A percentile compares a stretch with the other conserved stretches of the same genome.
Evolutionary conservation across 1,140 invertebrate species (phyloP).

Genomic region (Pectinophora gossypiella): DNA sequence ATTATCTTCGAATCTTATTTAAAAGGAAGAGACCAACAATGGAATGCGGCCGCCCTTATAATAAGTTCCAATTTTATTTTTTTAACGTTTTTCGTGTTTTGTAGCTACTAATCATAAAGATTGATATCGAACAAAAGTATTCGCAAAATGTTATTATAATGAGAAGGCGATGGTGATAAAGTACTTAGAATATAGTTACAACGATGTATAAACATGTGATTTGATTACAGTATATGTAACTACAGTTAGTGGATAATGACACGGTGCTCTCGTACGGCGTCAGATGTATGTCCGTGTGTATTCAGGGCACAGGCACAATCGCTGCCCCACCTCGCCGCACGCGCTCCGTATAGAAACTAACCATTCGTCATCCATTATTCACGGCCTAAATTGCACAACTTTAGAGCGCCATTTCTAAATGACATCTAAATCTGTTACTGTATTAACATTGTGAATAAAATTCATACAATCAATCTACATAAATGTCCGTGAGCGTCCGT

Average conservation of each 20-base stretch:
- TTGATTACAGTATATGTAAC: no score
- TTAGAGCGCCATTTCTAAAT: constrained; percentile 74
- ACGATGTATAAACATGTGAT: no score
- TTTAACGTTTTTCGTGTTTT: neutral
- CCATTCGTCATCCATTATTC: constrained; percentile 74
- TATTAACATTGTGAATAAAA: constrained; percentile 76
- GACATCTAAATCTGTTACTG: constrained; percentile 75
- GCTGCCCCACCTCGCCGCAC: constrained; percentile 50
- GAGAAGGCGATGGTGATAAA: no score
- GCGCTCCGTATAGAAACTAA: constrained; percentile 52
- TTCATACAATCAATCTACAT: constrained; percentile 75
- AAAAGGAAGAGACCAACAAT: neutral
- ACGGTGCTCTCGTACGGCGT: neutral
- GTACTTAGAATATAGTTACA: no score
- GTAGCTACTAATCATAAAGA: no score
- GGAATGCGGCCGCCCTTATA: constrained; percentile 24
- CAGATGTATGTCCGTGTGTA: neutral
- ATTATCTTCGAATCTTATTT: constrained; percentile 31
- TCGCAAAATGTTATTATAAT: no score
- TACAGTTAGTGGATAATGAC: no score
- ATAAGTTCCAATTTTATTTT: neutral
- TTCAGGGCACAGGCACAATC: constrained; percentile 30
- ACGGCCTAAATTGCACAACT: constrained; percentile 74
- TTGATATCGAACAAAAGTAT: no score
- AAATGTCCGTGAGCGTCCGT: constrained; percentile 73